Percentiles rank a stretch among this genome's conserved stretches.
Evolutionary conservation across 1,140 invertebrate genomes (phyloP).

Genomic region (fruit fly (Drosophila melanogaster)): Release_6_plus_ISO1_MT NT_037436.4:22121501-22122000

Average conservation of each 20-base stretch:
- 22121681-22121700: too few relatives aligned
- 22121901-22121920: constrained; percentile 39
- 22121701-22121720: constrained; percentile 6
- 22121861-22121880: constrained; percentile 19
- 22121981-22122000: constrained; percentile 77
- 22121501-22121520: neutral
- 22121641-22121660: neutral
- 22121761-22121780: constrained; percentile 74
- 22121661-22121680: neutral
- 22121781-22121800: constrained; percentile 71
- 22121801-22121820: constrained; percentile 28
- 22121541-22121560: neutral
- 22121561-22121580: neutral
- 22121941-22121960: constrained; percentile 38
- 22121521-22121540: neutral
- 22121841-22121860: constrained; percentile 11
- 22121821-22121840: constrained; percentile 15
- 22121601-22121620: constrained; percentile 31
- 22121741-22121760: constrained; percentile 53
- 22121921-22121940: constrained; percentile 28
- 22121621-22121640: constrained; percentile 4
- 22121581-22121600: constrained; percentile 4
- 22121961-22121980: constrained; percentile 45
- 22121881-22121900: constrained; percentile 65
- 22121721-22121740: constrained; percentile 62